Percentiles rank a stretch among this genome's conserved stretches.
These are phyloP conservation scores for Lasioglossum pauxillum DNA, from an alignment of 2,888 invertebrate genomes.

Conservation along the genomic window DNA sequence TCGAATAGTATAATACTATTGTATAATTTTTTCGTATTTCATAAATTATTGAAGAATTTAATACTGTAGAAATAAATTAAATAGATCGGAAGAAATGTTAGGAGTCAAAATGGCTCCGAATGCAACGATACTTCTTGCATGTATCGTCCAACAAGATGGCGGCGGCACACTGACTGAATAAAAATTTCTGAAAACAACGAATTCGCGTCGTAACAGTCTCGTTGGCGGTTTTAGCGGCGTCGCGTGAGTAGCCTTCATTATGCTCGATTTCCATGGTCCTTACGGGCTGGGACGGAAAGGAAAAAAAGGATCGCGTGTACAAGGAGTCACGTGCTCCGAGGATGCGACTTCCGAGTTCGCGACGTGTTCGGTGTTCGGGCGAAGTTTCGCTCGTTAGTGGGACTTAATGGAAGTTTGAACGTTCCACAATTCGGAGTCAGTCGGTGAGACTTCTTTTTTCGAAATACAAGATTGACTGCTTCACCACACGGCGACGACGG, in stretches of 20 bases:
- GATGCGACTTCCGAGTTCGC: slow-evolving; percentile 30
- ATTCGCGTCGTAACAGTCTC: slow-evolving; percentile 20
- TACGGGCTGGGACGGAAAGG: slow-evolving; percentile 6
- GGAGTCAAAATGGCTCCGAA: no score
- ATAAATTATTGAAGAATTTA: no score
- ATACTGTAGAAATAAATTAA: no score
- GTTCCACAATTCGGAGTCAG: background rate
- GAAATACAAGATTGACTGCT: slow-evolving; percentile 9
- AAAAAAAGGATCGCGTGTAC: slow-evolving; percentile 14
- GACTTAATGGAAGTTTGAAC: slow-evolving; percentile 18
- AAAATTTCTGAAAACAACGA: background rate
- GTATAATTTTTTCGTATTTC: no score
- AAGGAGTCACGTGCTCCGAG: slow-evolving; percentile 1
- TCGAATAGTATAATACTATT: no score
- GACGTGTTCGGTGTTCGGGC: slow-evolving; percentile 37
- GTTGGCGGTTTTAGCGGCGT: slow-evolving; percentile 48
- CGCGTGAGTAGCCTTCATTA: slow-evolving; percentile 67
- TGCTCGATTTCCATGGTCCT: slow-evolving; percentile 30
- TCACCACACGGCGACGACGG: background rate
- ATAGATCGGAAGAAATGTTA: no score
- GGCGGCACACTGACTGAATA: background rate
- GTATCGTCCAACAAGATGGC: background rate
- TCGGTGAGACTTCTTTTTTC: background rate
- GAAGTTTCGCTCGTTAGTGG: slow-evolving; percentile 17
- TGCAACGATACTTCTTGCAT: background rate